Percentiles rank a stretch among this genome's conserved stretches.
phyloP scores from a whole-genome alignment of 2,797 vertebrate genomes.

The Xiphorhynchus erythropygius region DNA sequence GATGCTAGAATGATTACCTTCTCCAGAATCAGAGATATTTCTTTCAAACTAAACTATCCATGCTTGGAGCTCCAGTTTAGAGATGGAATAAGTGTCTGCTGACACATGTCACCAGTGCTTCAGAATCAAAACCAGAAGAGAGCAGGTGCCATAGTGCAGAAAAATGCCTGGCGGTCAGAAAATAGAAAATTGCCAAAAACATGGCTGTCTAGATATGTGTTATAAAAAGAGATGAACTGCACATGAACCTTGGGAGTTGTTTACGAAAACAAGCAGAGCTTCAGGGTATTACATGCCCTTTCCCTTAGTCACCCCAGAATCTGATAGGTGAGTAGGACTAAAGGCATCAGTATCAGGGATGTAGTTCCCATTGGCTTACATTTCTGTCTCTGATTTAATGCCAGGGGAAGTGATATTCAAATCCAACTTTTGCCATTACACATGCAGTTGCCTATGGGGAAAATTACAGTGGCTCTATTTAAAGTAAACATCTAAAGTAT shows the following conservation, averaged over 20 bases:
- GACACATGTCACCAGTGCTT: constrained; percentile 54
- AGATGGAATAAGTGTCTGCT: constrained; percentile 43
- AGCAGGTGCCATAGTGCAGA: constrained; percentile 52
- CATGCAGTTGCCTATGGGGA: constrained; percentile 57
- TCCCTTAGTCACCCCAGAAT: constrained; percentile 45
- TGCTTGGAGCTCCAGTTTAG: constrained; percentile 43
- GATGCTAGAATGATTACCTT: not conserved
- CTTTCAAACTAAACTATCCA: constrained; percentile 53
- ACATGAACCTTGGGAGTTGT: constrained; percentile 47
- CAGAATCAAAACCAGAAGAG: constrained; percentile 23
- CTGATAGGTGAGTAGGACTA: constrained; percentile 56
- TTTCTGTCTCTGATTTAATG: constrained; percentile 49
- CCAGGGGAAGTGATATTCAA: constrained; percentile 52
- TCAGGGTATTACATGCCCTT: constrained; percentile 40
- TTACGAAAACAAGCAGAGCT: constrained; percentile 50
- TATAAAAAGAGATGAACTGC: constrained; percentile 64
- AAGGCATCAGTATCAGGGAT: not conserved
- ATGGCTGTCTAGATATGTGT: constrained; percentile 34
- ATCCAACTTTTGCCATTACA: constrained; percentile 51
- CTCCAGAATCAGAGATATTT: constrained; percentile 32
- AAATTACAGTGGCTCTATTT: constrained; percentile 59
- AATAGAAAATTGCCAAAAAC: constrained; percentile 47
- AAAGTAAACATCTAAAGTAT: constrained; percentile 54
- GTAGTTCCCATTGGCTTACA: constrained; percentile 43
- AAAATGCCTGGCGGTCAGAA: constrained; percentile 20